Evolutionary conservation across 2,113 vertebrate genomes (phyloP).

Genomic region (Nanorana parkeri): DNA sequence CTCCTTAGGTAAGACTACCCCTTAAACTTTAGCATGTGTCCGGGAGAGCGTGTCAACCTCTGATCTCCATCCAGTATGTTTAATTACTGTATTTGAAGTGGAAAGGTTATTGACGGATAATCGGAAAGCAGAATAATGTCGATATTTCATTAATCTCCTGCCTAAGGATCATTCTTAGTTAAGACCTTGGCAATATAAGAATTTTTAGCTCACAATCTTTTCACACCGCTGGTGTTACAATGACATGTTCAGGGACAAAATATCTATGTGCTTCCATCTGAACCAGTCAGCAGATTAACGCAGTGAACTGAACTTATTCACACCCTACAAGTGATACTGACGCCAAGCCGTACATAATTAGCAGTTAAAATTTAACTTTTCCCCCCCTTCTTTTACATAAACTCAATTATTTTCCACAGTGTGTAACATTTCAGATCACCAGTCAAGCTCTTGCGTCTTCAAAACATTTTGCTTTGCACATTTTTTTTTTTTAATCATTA

Average conservation of each 20-base stretch:
- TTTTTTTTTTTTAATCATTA: background rate
- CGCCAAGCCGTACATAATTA: constrained; percentile 19
- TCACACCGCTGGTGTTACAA: constrained; percentile 17
- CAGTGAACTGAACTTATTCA: constrained; percentile 17
- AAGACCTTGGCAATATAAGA: background rate
- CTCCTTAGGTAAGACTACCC: no score
- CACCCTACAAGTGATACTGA: constrained; percentile 23
- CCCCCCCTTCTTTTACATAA: background rate
- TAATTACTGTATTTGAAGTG: no score
- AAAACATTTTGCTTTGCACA: no score
- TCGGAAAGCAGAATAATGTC: no score
- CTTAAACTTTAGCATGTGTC: no score
- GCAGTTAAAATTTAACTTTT: constrained; percentile 35
- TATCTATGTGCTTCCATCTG: background rate
- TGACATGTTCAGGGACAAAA: constrained; percentile 20
- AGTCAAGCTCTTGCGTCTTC: background rate
- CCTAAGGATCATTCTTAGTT: no score
- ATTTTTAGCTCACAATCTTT: constrained; percentile 2
- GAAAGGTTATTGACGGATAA: no score
- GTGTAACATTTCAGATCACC: background rate
- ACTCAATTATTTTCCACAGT: constrained; percentile 4
- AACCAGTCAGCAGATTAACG: constrained; percentile 26
- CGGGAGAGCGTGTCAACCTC: no score
- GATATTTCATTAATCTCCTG: no score
- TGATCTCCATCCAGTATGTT: no score